phyloP scores from a whole-genome alignment of 1,140 invertebrate species.

The Zophobas atratus region DNA sequence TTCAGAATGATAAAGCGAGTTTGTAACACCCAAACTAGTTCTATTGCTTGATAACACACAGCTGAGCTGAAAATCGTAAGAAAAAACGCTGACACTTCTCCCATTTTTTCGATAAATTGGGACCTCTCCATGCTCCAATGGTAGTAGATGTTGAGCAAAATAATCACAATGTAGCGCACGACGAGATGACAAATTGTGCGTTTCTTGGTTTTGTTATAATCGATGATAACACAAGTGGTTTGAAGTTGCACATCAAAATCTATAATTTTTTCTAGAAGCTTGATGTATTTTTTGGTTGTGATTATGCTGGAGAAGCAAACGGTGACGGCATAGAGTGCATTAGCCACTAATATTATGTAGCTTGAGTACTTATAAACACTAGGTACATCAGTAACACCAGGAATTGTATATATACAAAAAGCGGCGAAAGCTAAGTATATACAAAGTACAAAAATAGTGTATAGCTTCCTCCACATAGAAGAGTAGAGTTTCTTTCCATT shows the following conservation, averaged over 20 bases:
- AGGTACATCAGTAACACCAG: background rate
- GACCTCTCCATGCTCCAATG: background rate
- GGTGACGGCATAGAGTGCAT: background rate
- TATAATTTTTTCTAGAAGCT: constrained; percentile 2
- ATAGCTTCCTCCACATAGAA: background rate
- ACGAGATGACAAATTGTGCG: background rate
- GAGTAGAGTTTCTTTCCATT: background rate
- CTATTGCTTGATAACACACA: background rate
- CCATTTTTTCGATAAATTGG: background rate
- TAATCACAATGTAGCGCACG: background rate
- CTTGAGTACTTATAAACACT: background rate
- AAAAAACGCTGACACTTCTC: background rate
- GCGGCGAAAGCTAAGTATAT: background rate
- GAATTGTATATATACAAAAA: background rate
- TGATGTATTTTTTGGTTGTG: background rate
- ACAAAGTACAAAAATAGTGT: background rate
- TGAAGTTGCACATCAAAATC: constrained; percentile 30
- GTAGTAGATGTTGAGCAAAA: background rate
- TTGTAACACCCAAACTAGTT: background rate
- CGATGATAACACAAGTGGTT: background rate
- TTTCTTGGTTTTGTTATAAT: constrained; percentile 19
- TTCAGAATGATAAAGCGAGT: background rate
- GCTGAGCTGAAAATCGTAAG: background rate
- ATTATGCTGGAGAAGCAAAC: background rate
- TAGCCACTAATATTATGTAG: background rate